Evolutionary conservation across 2,113 vertebrate genomes (phyloP), one percentile per base, ranked within the genome.

Genomic region (Sterrhoptilus dennistouni): DNA sequence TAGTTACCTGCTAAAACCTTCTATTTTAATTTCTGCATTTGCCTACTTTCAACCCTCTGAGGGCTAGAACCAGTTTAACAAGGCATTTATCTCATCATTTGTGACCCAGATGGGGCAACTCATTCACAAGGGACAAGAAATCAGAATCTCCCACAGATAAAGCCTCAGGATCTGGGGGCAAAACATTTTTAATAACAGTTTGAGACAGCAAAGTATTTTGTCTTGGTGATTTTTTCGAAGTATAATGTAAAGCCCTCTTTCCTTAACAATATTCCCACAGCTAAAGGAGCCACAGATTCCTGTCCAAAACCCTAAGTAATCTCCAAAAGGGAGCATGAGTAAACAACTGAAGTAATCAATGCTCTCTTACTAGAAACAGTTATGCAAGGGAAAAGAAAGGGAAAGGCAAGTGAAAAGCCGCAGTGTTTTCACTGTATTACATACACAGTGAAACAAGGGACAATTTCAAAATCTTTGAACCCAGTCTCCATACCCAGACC

Each of bases 1-100:
- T 95, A 94, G 76, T 96, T 97, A 96, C 85, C 90, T 94, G 24
- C 93, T 96, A 95, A 92, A 95, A 77, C 91, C 95, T 95, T 97
- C 82, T 76, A 95, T 89, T 97, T 80, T 94, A 95, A 95, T 95
- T 92, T 90, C 68, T 94, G 47, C 88, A 95, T 96, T 97, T 96
- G 95, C 92, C 88, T 96, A 93, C 95, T 96, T 97, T 95, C 93
- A 96, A 92, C 92, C 82, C 93, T 96, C 71, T 97, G 53, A 91
- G 87, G 93, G 53, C 80, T 81, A 87, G 79, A 97, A 96, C 95
- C 93, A 83, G 96, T 93, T 88, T 71, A 90, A 92, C 95, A 68
- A 75, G 92, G 38, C 79, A 81, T 93, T 96, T 94, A 93, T 93
- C 90, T 96, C 93, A 27, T 75, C 79, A 71, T 87, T 94, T 92